Conservation (phyloP, 2,113 vertebrate genomes). For the Psittacula cyanocephala region DNA sequence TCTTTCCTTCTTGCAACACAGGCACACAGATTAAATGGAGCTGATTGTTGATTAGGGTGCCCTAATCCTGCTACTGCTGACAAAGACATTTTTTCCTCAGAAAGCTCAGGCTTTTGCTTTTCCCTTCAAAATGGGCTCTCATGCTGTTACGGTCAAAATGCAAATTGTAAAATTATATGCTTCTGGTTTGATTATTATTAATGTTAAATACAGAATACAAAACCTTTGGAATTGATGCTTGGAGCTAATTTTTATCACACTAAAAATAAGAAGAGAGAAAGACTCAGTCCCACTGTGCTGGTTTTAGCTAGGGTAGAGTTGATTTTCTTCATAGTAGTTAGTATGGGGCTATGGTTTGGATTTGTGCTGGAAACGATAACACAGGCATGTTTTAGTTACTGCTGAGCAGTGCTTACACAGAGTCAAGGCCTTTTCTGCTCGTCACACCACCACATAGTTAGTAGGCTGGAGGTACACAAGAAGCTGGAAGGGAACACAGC, state of each 20-base stretch:
- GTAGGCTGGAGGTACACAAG: background rate
- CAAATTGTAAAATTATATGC: background rate
- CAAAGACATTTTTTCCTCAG: background rate
- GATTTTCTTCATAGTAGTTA: background rate
- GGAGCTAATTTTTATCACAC: background rate
- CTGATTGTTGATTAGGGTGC: background rate
- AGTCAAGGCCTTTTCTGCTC: background rate
- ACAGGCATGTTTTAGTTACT: background rate
- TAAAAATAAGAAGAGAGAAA: background rate
- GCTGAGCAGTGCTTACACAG: background rate
- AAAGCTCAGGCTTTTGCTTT: background rate
- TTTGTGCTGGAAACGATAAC: background rate
- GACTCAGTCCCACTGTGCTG: background rate
- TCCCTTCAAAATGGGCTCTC: background rate
- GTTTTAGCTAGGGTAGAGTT: background rate
- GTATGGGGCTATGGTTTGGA: background rate
- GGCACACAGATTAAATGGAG: background rate
- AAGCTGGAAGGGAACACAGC: background rate
- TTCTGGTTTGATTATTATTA: background rate
- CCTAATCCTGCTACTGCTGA: background rate
- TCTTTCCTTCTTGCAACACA: background rate
- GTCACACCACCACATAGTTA: background rate
- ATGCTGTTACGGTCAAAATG: background rate
- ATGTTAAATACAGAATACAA: background rate
- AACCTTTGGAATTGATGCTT: background rate